These are phyloP conservation scores for Drosophila subsilvestris DNA, from an alignment of 2,888 invertebrate genomes.

Conservation along the genomic window DNA sequence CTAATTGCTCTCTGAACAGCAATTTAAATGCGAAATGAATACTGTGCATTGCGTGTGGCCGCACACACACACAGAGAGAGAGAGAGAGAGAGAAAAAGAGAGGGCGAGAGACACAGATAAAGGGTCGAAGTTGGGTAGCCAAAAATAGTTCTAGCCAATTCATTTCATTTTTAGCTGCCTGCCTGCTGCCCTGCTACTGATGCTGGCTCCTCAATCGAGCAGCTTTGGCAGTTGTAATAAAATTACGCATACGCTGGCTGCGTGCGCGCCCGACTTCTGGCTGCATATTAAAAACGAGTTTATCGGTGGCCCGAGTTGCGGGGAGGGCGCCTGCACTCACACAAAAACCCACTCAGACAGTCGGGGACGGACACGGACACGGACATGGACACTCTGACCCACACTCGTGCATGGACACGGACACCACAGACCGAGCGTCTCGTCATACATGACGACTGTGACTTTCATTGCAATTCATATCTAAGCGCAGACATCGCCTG, in stretches of 20 bases:
- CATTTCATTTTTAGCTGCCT: conserved; percentile 47
- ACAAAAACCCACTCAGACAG: neutral
- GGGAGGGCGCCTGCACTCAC: neutral
- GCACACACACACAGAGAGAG: conserved; percentile 1
- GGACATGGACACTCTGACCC: neutral
- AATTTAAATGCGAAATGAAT: conserved; percentile 81
- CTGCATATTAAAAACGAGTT: conserved; percentile 63
- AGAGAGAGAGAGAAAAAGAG: neutral
- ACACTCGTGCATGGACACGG: conserved; percentile 18
- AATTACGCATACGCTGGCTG: conserved; percentile 76
- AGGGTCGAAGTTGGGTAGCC: neutral
- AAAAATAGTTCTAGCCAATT: conserved; percentile 58
- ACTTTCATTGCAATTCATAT: conserved; percentile 79
- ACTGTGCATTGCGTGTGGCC: conserved; percentile 52
- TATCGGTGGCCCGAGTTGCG: conserved; percentile 1
- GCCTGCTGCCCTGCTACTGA: conserved; percentile 2
- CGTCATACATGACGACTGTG: conserved; percentile 63
- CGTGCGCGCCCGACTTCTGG: conserved; percentile 46
- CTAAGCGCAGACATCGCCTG: conserved; percentile 64
- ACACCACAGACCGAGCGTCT: conserved; percentile 30
- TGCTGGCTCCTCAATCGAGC: conserved; percentile 3
- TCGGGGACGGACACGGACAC: conserved; percentile 2
- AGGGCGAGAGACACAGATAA: too few relatives aligned
- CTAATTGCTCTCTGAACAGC: conserved; percentile 81
- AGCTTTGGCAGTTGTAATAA: conserved; percentile 66